These are phyloP conservation scores for Tipula unca DNA, from an alignment of 2,888 invertebrate genomes.

Conservation along the genomic window DNA sequence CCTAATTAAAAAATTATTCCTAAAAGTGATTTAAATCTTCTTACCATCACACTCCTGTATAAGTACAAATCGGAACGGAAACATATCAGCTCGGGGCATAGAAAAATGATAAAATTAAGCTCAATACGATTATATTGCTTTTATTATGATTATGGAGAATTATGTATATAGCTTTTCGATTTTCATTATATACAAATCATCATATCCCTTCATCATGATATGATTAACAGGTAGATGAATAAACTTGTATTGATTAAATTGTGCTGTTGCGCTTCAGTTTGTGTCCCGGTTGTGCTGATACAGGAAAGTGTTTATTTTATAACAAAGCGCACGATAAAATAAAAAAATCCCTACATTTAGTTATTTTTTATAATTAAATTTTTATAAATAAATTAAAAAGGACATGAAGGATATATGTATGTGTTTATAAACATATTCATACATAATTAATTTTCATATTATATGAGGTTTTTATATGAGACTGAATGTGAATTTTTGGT, in stretches of 20 bases:
- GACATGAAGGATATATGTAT: background rate
- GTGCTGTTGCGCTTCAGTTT: background rate
- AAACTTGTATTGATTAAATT: background rate
- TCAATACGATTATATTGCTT: background rate
- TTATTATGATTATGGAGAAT: background rate
- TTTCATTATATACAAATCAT: background rate
- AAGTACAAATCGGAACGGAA: background rate
- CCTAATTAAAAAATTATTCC: background rate
- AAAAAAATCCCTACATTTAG: background rate
- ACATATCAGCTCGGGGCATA: background rate
- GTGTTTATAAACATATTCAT: background rate
- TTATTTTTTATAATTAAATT: conserved; percentile 1
- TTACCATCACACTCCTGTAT: background rate
- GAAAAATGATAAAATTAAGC: background rate
- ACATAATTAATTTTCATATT: background rate
- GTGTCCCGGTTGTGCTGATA: background rate
- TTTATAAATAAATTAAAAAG: background rate
- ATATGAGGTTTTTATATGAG: background rate
- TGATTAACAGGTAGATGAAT: background rate
- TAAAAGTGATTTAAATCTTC: background rate
- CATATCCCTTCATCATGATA: background rate
- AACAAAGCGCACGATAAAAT: background rate
- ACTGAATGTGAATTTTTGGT: background rate
- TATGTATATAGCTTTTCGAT: background rate
- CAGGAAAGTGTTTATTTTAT: background rate